Percentiles rank a stretch among this genome's conserved stretches.
Evolutionary conservation across 2,888 invertebrate genomes (phyloP).

Genomic region (Netelia inedita): DNA sequence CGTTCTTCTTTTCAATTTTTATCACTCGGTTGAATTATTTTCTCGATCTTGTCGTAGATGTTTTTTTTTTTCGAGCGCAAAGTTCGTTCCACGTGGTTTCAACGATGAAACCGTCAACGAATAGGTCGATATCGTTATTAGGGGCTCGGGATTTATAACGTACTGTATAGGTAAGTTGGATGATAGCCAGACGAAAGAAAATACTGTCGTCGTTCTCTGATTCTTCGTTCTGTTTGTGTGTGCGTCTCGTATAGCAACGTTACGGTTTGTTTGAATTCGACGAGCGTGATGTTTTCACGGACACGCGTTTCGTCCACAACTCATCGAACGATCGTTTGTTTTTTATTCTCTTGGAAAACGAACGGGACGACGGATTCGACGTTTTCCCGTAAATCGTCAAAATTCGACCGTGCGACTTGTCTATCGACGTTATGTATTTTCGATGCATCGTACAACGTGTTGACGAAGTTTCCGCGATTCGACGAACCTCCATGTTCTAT

Average conservation of each 20-base stretch:
- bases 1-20: constrained; percentile 35
- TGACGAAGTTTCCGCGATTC: not conserved
- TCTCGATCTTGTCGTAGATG: not conserved
- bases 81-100: not conserved
- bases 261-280: constrained; percentile 45
- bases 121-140: constrained; percentile 68
- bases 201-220: constrained; percentile 60
- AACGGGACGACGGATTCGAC: constrained; percentile 23
- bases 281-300: constrained; percentile 42
- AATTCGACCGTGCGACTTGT: constrained; percentile 2
- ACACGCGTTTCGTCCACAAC: constrained; percentile 47
- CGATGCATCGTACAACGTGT: not conserved
- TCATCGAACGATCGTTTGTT: constrained; percentile 29
- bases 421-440: not conserved
- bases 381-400: constrained; percentile 31
- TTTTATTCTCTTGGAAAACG: constrained; percentile 19
- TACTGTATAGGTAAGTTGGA: constrained; percentile 72
- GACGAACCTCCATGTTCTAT: constrained; percentile 9
- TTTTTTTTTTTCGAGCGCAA: no score
- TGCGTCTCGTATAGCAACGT: constrained; percentile 58
- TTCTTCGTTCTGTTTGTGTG: constrained; percentile 61
- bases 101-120: constrained; percentile 9
- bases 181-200: constrained; percentile 72
- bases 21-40: constrained; percentile 53
- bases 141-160: constrained; percentile 22